A percentile compares a stretch with the other conserved stretches of the same genome.
Evolutionary conservation across 2,888 invertebrate genomes (phyloP).

Genomic region (Agriopis aurantiaria): DNA sequence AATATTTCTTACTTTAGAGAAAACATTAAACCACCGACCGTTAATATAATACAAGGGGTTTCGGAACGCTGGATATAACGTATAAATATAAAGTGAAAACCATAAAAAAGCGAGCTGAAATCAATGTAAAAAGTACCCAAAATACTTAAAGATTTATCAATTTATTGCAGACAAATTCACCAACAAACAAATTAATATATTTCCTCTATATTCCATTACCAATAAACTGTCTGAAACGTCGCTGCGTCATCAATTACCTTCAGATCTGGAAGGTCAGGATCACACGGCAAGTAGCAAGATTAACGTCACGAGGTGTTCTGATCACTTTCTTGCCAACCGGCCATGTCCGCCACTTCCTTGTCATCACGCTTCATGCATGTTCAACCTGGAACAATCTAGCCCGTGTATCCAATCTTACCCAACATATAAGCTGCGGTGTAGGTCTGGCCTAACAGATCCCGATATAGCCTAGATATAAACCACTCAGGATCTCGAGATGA

Average conservation of each 20-base stretch:
- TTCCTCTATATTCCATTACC: conserved; percentile 10
- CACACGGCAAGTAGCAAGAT: background rate
- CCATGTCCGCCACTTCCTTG: no score
- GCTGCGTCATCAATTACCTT: conserved; percentile 12
- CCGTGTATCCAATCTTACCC: background rate
- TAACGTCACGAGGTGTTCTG: background rate
- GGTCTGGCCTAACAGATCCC: background rate
- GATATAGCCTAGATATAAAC: conserved; percentile 11
- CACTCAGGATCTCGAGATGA: conserved; percentile 10
- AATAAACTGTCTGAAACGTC: conserved; percentile 12
- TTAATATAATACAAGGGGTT: no score
- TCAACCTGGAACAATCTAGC: no score
- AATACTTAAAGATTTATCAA: background rate
- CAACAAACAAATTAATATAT: background rate
- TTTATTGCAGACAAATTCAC: background rate
- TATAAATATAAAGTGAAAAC: no score
- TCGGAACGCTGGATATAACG: no score
- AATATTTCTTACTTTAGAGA: background rate
- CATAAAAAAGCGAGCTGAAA: no score
- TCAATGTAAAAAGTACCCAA: background rate
- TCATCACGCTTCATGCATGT: no score
- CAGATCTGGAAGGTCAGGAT: background rate
- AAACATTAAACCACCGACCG: no score
- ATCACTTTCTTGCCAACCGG: background rate
- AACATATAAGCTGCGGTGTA: background rate